Base-by-base conservation (phyloP, 2,113 vertebrate species). In the Hyperoodon ampullatus region DNA sequence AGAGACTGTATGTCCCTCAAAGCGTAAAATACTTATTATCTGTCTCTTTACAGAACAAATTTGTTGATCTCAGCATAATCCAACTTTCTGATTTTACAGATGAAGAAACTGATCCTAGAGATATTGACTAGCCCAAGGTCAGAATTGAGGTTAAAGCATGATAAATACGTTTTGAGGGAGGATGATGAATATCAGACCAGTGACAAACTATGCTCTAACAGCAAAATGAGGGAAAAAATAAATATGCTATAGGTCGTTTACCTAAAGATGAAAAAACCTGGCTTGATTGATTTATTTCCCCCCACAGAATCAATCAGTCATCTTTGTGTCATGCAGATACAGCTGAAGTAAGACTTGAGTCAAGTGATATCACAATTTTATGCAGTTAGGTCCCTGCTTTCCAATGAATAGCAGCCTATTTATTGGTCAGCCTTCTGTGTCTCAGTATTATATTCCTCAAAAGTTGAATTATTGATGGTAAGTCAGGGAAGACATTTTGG, bases 401-500 rank as follows among this genome's bases (percentile, higher is more conserved):
- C n/a, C 9, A 78, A 90, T 95, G n/a, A 78, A 53, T 60, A 90
- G 65, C 19, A 77, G 72, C 78, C 47, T 94, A 88, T 94, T 90
- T 93, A 90, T 91, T 95, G 78, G 24, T 68, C 44, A 96, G 8
- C 18, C 47, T 96, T 15, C 14, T 80, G 18, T 88, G 28, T 95
- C n/a, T 94, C 75, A 92, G 70, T 65, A 84, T 95, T 96, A 65
- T 80, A 90, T 95, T 97, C 96, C 88, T 96, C 84, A 95, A 90
- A 97, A 96, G 94, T 93, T 97, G 85, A 96, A 95, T 95, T 97
- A 97, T 80, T 96, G 91, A 95, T 96, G 55, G 23, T 92, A 97
- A 96, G 92, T 96, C 93, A 97, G 83, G 63, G 71, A 95, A 96
- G 94, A 94, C 90, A 93, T 88, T 97, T 95, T 94, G 77, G 93